These are phyloP conservation scores for Clarias magur DNA, from an alignment of 2,113 vertebrate species.

Conservation along the genomic window DNA sequence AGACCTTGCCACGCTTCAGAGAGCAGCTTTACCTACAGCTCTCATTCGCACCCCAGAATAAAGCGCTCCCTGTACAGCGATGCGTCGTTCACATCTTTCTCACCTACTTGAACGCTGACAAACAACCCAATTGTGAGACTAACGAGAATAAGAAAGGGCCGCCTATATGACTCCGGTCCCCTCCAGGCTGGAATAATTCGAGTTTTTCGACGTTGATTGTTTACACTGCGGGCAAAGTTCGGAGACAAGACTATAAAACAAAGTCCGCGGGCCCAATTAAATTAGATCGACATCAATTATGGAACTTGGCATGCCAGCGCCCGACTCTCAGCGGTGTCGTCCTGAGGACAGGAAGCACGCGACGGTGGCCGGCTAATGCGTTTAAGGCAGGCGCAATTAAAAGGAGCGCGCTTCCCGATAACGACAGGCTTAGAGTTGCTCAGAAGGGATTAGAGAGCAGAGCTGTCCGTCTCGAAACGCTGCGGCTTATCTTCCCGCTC, in stretches of 20 bases:
- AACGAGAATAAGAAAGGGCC: background rate
- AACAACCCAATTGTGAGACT: slow-evolving; percentile 6
- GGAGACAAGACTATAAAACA: slow-evolving; percentile 43
- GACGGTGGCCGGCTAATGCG: slow-evolving; percentile 71
- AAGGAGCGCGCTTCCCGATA: slow-evolving; percentile 67
- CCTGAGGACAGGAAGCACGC: slow-evolving; percentile 58
- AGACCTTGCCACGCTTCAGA: slow-evolving; percentile 39
- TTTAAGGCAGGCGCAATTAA: slow-evolving; percentile 77
- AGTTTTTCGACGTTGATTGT: slow-evolving; percentile 50
- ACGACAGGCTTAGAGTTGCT: slow-evolving; percentile 73
- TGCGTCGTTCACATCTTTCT: background rate
- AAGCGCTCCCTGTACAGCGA: background rate
- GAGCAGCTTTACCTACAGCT: slow-evolving; percentile 38
- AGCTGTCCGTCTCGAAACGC: slow-evolving; percentile 72
- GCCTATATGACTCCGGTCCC: background rate
- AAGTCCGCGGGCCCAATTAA: slow-evolving; percentile 60
- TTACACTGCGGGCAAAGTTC: slow-evolving; percentile 44
- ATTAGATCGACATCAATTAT: slow-evolving; percentile 67
- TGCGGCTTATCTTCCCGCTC: slow-evolving; percentile 61
- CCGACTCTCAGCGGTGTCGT: slow-evolving; percentile 55
- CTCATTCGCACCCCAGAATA: background rate
- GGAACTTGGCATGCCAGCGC: slow-evolving; percentile 53
- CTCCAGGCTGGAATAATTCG: slow-evolving; percentile 27
- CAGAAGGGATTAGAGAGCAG: slow-evolving; percentile 72
- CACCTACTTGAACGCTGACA: background rate